Evolutionary conservation across 2,113 vertebrate genomes (phyloP).

Genomic region (Epinephelus cyanopodus): DNA sequence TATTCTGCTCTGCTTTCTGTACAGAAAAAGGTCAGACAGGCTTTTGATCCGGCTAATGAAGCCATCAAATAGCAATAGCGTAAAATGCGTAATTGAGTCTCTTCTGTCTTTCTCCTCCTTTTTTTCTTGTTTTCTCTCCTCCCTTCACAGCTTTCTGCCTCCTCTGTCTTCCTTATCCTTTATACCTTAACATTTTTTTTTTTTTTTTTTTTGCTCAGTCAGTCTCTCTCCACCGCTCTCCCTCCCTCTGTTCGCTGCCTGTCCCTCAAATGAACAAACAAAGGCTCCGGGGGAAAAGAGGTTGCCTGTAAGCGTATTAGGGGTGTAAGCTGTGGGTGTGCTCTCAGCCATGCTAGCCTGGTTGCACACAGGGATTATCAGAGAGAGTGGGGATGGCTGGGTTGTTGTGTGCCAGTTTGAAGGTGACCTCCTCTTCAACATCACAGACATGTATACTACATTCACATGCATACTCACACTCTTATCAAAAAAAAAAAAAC

Average conservation of each 20-base stretch:
- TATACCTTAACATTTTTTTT: not conserved
- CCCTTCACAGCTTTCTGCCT: not conserved
- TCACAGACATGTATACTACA: constrained; percentile 24
- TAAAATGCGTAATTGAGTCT: constrained; percentile 39
- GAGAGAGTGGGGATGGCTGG: constrained; percentile 38
- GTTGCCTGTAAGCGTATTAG: constrained; percentile 74
- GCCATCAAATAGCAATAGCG: constrained; percentile 43
- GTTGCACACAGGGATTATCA: constrained; percentile 70
- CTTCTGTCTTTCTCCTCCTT: constrained; percentile 25
- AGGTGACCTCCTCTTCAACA: constrained; percentile 72
- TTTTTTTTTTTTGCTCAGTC: constrained; percentile 4
- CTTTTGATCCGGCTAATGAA: constrained; percentile 59
- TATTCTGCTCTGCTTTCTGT: constrained; percentile 19
- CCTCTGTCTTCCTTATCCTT: not conserved
- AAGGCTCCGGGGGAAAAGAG: constrained; percentile 52
- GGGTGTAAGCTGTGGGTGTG: constrained; percentile 69
- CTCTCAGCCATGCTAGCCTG: constrained; percentile 61
- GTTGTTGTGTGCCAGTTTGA: constrained; percentile 58
- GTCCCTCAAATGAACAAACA: constrained; percentile 70
- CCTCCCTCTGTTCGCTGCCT: constrained; percentile 48
- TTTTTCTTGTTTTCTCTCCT: constrained; percentile 20
- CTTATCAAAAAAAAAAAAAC: not conserved
- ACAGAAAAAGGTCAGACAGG: constrained; percentile 37
- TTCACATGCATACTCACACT: constrained; percentile 8
- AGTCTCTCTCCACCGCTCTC: constrained; percentile 18